Percentiles rank a stretch among this genome's conserved stretches.
Evolutionary conservation across 1,140 invertebrate genomes (phyloP).

Genomic region (Drosophila mauritiana): DNA sequence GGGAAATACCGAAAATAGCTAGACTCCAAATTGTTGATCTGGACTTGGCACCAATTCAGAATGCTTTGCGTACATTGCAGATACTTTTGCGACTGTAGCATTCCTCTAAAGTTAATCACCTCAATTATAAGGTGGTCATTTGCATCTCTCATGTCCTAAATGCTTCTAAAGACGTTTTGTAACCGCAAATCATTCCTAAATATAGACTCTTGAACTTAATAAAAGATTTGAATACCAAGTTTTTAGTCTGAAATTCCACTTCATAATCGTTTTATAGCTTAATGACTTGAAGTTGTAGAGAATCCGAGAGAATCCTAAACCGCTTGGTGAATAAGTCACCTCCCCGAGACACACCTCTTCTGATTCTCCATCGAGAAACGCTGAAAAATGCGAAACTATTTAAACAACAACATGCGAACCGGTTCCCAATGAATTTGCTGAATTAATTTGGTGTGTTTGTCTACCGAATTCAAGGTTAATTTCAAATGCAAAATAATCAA

Average conservation of each 20-base stretch:
- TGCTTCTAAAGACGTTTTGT: neutral
- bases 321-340: conserved; percentile 23
- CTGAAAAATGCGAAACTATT: conserved; percentile 37
- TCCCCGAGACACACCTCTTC: conserved; percentile 9
- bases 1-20: conserved; percentile 24
- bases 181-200: neutral
- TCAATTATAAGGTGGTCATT: conserved; percentile 27
- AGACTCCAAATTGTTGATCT: conserved; percentile 23
- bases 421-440: conserved; percentile 35
- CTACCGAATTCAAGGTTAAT: conserved; percentile 59
- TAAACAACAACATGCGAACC: conserved; percentile 42
- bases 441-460: conserved; percentile 45
- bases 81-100: conserved; percentile 1
- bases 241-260: conserved; percentile 12
- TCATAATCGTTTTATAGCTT: conserved; percentile 26
- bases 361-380: conserved; percentile 4
- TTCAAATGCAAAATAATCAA: conserved; percentile 42
- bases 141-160: conserved; percentile 10
- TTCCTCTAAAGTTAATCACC: conserved; percentile 30
- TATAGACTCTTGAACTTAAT: neutral
- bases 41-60: conserved; percentile 37
- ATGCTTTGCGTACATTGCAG: conserved; percentile 8
- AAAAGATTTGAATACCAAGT: neutral
- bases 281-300: conserved; percentile 8
- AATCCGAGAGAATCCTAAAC: conserved; percentile 10